Base-by-base conservation (phyloP, 2,113 vertebrate species). In the Podilymbus podiceps region DNA sequence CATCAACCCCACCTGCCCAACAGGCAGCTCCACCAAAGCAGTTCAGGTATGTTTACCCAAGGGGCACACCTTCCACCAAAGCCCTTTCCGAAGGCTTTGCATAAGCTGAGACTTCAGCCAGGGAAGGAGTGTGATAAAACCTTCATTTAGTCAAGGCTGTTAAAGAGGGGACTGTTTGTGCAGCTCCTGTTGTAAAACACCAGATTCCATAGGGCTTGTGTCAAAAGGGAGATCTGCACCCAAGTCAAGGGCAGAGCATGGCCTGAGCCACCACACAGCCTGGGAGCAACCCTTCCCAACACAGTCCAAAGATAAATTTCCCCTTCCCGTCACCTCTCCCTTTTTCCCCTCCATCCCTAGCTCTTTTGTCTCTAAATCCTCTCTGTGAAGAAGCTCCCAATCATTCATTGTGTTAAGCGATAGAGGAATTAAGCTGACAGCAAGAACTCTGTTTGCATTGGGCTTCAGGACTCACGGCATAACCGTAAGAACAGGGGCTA, bases 361-460 rank as follows among this genome's bases (percentile, higher is more conserved):
- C 25, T 59, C n/a, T 44, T 47, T 50, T 83, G 58, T 53, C 35
- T 28, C 89, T 28, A 68, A 88, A 56, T 8, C 31, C n/a, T 46
- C 55, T 42, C 67, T 9, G 4, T 5, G n/a, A 47, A 22, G 33
- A 74, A 82, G 33, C 12, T 87, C 81, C 55, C 30, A 25, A 4
- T 0, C 2, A 5, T 23, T 24, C 11, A 2, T 4, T 71, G 56
- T 35, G 84, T 88, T 46, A 75, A 9, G 42, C 2, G 2, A 55
- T 0, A 78, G 25, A 83, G 49, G 44, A 75, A 92, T 15, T 42
- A 22, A 75, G 50, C 4, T 16, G 44, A 71, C 38, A 88, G 58
- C 66, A 76, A 76, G 58, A 55, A 25, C n/a, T 58, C 42, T 18
- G 31, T 14, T 72, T 50, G 49, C 47, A 30, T 25, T 38, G 8